Base-by-base conservation (phyloP, 1,140 invertebrate species). In the Aphaenogaster floridana region DNA sequence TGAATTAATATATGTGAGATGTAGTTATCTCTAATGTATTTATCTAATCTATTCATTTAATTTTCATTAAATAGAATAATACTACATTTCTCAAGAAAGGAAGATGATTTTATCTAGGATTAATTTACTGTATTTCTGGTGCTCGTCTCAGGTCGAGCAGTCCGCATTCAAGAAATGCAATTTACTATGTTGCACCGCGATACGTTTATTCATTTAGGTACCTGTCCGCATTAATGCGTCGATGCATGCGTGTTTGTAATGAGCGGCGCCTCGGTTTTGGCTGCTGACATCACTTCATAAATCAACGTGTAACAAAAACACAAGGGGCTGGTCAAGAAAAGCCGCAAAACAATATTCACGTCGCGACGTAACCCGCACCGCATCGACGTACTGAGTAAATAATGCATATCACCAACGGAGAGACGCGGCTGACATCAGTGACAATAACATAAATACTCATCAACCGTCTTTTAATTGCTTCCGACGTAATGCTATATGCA, bases 201-300 rank as follows among this genome's bases (percentile, higher is more conserved):
- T 54, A 34, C 3, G n/a, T 34, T 15, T 28, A 89, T 89, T 74
- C 64, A 84, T 85, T 90, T 79, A 78, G 21, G 4, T 9, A 11
- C 9, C 39, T 9, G n/a, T 9, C 7, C 3, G 45, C 54, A 72
- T 89, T 84, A 72, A 28, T 72, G 59, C 59, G 81, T 89, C 72
- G 17, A 87, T 90, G 72, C 66, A 21, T 52, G 59, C 66, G 52
- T 39, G 71, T 42, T 48, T 42, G 71, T 78, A 77, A 57, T 69
- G 54, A 87, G 78, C 52, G 42, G 72, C 15, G 3, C 42, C 45
- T 74, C 11, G 54, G 39, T 84, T 74, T 76, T 61, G n/a, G 54
- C 59, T 36, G 57, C 50, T 85, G 89, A 80, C 79, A 69, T 90
- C 86, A 76, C 89, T 90, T 90, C 89, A 86, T 90, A 90, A 88